Evolutionary conservation across 2,113 vertebrate species (phyloP), one percentile per base, ranked within the genome.

Genomic region (Carassius gibelio): DNA sequence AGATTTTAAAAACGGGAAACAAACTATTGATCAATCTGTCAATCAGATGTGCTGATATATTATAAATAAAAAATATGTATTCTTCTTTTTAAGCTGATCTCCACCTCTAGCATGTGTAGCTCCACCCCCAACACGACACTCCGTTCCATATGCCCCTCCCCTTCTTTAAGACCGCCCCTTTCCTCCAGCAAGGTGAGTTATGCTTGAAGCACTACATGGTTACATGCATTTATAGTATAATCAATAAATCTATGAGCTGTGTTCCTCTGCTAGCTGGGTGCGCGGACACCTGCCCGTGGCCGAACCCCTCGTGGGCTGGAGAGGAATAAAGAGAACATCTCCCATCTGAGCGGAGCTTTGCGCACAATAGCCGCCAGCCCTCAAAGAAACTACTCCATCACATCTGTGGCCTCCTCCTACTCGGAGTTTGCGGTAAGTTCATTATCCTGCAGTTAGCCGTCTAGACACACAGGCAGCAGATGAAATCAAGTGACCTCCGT

Each of bases 341-440:
- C 93, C 0, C 95, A 96, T 90, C 93, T 94, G 90, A 94, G 94
- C 77, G 95, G 95, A 94, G 93, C 95, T 90, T 95, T 95, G 92
- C 94, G 90, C 83, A 91, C 91, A 90, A 93, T 92, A 90, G 92
- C 94, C 88, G 92, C 94, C 91, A 94, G 94, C 89, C 94, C 93
- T 91, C 96, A 95, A 93, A 94, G 90, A 92, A 96, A 95, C 94
- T 90, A 94, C 94, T 96, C 95, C 95, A 81, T 96, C 93, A 97
- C 94, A 87, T 95, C 96, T 92, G 90, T 97, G 91, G 96, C 96
- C 92, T 96, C 95, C 95, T 97, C 96, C 95, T 99, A 99, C 95
- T 95, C 96, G 26, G 96, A 97, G 90, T 98, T 99, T 96, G 95
- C 94, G 96, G 98, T 99, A 98, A 98, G 95, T 93, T 66, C 23